phyloP scores from a whole-genome alignment of 2,113 vertebrate species.

The Menura novaehollandiae region DNA sequence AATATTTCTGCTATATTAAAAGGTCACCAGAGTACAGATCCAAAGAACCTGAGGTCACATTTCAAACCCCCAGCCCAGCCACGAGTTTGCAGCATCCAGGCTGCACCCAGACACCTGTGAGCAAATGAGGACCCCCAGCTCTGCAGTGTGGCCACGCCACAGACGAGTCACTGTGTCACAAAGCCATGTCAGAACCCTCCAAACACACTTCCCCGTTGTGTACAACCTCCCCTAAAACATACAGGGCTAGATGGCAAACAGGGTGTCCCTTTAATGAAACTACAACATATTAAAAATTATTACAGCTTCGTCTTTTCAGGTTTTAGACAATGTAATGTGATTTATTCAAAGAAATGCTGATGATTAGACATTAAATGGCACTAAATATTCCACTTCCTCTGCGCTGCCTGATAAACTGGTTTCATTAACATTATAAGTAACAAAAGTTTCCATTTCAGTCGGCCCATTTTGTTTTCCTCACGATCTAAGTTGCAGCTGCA shows the following conservation, averaged over 20 bases:
- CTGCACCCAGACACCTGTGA: background rate
- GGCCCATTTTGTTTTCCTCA: slow-evolving; percentile 65
- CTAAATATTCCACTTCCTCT: slow-evolving; percentile 76
- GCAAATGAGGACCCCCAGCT: rapidly evolving
- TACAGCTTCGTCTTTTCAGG: slow-evolving; percentile 71
- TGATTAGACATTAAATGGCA: slow-evolving; percentile 76
- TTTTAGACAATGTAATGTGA: slow-evolving; percentile 76
- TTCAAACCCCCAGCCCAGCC: background rate
- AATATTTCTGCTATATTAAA: background rate
- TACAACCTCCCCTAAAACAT: background rate
- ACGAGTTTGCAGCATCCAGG: rapidly evolving
- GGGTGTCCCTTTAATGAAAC: slow-evolving; percentile 70
- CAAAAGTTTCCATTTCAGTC: slow-evolving; percentile 76
- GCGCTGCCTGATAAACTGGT: slow-evolving; percentile 74
- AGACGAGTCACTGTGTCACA: background rate
- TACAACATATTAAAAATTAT: slow-evolving; percentile 70
- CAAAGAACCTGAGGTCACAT: background rate
- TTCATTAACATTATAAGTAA: slow-evolving; percentile 78
- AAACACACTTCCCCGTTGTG: background rate
- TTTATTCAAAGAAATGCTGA: slow-evolving; percentile 76
- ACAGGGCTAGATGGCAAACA: slow-evolving; percentile 23
- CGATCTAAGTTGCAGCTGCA: slow-evolving; percentile 72
- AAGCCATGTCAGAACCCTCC: background rate
- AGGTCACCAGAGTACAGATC: background rate
- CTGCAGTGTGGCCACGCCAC: rapidly evolving